Base-by-base conservation (phyloP, 2,113 vertebrate genomes). In the Ptilonorhynchus violaceus region DNA sequence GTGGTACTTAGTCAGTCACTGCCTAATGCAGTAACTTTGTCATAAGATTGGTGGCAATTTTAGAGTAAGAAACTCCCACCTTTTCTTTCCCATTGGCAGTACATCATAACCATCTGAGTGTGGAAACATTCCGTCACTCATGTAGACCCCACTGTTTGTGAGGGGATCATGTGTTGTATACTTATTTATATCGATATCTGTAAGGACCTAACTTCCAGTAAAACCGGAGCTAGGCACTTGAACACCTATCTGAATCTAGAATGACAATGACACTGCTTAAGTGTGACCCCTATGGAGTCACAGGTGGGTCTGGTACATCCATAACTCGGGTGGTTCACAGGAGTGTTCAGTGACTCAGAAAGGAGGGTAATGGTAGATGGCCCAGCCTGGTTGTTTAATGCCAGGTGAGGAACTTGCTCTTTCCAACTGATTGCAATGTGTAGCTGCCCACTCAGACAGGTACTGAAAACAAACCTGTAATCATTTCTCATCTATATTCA, bases 251-350 rank as follows among this genome's bases (percentile, higher is more conserved):
- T 37, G n/a, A 63, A 47, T 37, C 42, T 41, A 24, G 46, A 85
- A 64, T 1, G 4, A 11, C 1, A 4, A 31, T 49, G 12, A 10
- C 6, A 49, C 18, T 7, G 3, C 35, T 44, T 28, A 50, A n/a
- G 21, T 22, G 37, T 81, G 35, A 31, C 2, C 7, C 22, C 25
- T 47, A 3, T 15, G 23, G 11, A 58, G 13, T 20, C 42, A 17
- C 4, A 13, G 19, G 22, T 1, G 2, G 68, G 28, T 12, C 39
- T 62, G 30, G 13, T 44, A 31, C 42, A 25, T 77, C 25, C 25
- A 33, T 31, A 35, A 8, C 4, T 67, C 14, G 4, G 15, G 19
- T 7, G 28, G 28, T 7, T 75, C 58, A 37, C 58, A 52, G 63
- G 24, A 30, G 21, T 25, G 39, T 44, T 87, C 44, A 49, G 23